Base-by-base conservation (phyloP, 2,888 invertebrate species). In the Eupithecia centaureata region DNA sequence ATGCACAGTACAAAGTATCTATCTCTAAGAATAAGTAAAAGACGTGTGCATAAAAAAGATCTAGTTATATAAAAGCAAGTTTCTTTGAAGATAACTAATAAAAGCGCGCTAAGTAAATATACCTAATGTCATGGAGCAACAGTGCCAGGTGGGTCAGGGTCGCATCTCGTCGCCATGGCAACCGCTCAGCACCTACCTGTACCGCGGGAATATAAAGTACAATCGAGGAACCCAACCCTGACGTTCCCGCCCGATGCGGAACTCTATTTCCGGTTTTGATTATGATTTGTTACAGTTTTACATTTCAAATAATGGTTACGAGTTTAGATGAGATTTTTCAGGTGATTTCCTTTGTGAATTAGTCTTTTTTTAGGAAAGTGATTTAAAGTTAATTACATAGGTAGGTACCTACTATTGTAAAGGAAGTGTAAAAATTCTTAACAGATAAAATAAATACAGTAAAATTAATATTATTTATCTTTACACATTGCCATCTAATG, bases 101-200 rank as follows among this genome's bases (percentile, higher is more conserved):
- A 28, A 28, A 10, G 30, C 10, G 54, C 30, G 3, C 30, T n/a
- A 28, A 56, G 54, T n/a, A 54, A 27, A 56, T 54, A 54, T 54
- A n/a, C n/a, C n/a, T n/a, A 54, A 30, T 52, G 10, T 4, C 18
- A 8, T 42, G 42, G 42, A 42, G 42, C 42, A 38, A 42, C 18
- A 42, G 42, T 18, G 18, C 42, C 42, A 52, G 52, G 2, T 30
- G 28, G 54, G 54, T 57, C 64, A 64, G 58, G 58, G 64, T 15
- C 58, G 27, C 32, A 22, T 27, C 47, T 28, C 28, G 79, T 83
- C 71, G 61, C 76, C 73, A 79, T 82, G 76, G 75, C 75, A 68
- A 82, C 81, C 38, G 47, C 47, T 51, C 58, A 47, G 57, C 12
- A 57, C 57, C 32, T 63, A 28, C 60, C 58, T 28, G 18, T 47